phyloP scores from a whole-genome alignment of 2,797 vertebrate species.

The Numenius phaeopus region DNA sequence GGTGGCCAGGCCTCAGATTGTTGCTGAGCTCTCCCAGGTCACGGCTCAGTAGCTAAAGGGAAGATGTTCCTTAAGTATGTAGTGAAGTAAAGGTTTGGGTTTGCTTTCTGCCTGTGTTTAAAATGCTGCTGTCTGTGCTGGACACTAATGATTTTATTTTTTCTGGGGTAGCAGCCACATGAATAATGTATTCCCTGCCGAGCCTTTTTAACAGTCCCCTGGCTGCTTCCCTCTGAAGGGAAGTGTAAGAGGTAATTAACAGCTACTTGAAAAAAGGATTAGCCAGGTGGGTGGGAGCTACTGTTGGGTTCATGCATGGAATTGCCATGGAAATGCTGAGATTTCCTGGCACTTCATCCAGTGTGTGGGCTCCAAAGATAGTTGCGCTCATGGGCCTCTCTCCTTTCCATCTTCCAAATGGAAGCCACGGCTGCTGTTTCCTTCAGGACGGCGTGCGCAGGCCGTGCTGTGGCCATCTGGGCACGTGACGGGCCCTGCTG shows the following conservation, averaged over 20 bases:
- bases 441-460: neutral
- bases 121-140: conserved; percentile 20
- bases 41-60: neutral
- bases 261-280: conserved; percentile 62
- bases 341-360: conserved; percentile 62
- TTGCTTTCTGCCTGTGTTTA: neutral
- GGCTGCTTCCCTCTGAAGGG: conserved; percentile 52
- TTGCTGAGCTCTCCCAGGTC: neutral
- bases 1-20: neutral
- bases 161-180: neutral
- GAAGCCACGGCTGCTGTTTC: neutral
- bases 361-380: conserved; percentile 51
- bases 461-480: neutral
- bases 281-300: conserved; percentile 65
- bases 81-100: neutral
- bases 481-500: accelerated
- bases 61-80: neutral
- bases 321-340: conserved; percentile 73
- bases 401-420: neutral
- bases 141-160: neutral
- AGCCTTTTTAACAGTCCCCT: conserved; percentile 37
- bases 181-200: conserved; percentile 35
- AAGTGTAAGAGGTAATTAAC: conserved; percentile 68
- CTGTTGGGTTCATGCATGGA: conserved; percentile 60
- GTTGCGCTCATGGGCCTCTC: conserved; percentile 36